Percentiles rank a stretch among this genome's conserved stretches.
Evolutionary conservation across 2,113 vertebrate genomes (phyloP).

Genomic region (Pygoscelis antarcticus): DNA sequence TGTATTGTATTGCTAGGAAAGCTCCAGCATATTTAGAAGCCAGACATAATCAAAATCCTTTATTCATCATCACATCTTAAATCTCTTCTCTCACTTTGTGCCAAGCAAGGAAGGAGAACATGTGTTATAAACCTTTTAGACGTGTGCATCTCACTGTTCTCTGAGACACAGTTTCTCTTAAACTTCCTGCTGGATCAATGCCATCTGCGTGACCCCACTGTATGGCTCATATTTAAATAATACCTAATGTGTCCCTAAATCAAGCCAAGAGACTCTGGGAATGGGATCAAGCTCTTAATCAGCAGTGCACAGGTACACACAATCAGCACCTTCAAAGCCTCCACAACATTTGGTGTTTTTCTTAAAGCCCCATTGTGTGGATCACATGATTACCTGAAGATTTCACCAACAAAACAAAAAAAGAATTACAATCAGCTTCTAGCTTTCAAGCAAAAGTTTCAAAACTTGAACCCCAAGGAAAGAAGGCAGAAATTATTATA

Average conservation of each 20-base stretch:
- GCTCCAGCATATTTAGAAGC: background rate
- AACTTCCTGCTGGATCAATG: background rate
- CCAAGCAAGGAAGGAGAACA: background rate
- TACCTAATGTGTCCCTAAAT: background rate
- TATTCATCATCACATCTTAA: background rate
- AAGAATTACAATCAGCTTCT: background rate
- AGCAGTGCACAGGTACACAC: background rate
- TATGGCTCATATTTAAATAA: background rate
- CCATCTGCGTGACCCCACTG: background rate
- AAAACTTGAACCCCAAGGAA: background rate
- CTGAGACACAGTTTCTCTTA: background rate
- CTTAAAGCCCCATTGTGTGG: background rate
- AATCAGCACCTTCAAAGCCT: background rate
- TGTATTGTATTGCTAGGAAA: background rate
- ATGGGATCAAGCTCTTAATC: background rate
- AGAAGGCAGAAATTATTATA: background rate
- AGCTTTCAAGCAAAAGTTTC: background rate
- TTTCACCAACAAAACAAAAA: background rate
- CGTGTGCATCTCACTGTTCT: background rate
- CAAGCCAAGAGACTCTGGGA: background rate
- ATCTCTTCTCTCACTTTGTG: background rate
- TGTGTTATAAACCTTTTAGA: background rate
- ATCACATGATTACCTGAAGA: background rate
- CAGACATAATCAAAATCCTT: background rate
- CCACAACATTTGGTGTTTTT: background rate